Conservation (phyloP, 1,140 invertebrate species). For the Atta colombica region DNA sequence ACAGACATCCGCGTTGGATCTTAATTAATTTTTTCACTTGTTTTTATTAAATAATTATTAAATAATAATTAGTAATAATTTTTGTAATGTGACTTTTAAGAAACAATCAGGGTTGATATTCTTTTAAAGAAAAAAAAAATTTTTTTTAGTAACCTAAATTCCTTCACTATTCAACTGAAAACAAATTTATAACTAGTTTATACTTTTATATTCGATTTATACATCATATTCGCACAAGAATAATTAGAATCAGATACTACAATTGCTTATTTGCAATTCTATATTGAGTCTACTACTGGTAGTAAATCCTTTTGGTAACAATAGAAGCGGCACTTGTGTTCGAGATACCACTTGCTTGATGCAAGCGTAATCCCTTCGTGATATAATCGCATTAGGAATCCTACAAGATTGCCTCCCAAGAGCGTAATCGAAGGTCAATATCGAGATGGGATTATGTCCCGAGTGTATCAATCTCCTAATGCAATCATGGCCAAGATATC, state of each 20-base stretch:
- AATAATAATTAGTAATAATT: neutral
- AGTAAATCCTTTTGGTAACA: constrained; percentile 53
- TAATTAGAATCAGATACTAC: constrained; percentile 17
- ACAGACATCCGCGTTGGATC: too few species aligned
- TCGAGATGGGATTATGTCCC: constrained; percentile 48
- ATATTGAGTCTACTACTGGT: constrained; percentile 16
- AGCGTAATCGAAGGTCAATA: constrained; percentile 56
- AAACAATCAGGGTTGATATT: neutral
- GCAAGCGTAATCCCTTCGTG: constrained; percentile 69
- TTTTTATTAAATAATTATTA: too few species aligned
- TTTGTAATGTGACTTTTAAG: neutral
- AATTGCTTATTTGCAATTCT: constrained; percentile 24
- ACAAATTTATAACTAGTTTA: neutral
- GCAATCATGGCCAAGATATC: constrained; percentile 44
- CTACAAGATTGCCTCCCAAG: constrained; percentile 58
- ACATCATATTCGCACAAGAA: neutral
- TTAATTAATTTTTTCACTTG: too few species aligned
- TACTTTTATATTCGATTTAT: neutral
- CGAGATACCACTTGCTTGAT: constrained; percentile 32
- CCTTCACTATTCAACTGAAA: neutral
- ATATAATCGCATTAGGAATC: constrained; percentile 72
- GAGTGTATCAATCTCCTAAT: constrained; percentile 31
- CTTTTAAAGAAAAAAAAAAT: neutral
- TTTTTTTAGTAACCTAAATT: neutral
- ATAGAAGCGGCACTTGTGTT: constrained; percentile 42